Conservation (phyloP, 1,140 invertebrate species). For the Diabrotica virgifera region DNA sequence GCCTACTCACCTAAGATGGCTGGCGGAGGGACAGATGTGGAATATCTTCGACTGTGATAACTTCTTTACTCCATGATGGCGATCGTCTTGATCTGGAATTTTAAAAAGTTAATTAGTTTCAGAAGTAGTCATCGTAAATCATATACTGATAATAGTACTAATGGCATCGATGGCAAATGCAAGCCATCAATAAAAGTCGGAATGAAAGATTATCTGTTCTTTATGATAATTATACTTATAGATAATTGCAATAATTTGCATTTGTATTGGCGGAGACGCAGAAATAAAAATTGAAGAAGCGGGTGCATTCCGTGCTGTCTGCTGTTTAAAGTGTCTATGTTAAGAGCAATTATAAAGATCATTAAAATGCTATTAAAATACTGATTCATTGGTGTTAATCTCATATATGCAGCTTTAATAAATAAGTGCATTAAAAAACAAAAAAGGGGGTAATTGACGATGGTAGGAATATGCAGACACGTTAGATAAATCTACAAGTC, state of each 20-base stretch:
- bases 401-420: too few species aligned
- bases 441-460: too few species aligned
- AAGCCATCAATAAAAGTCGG: neutral
- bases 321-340: too few species aligned
- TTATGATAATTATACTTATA: conserved; percentile 4
- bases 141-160: conserved; percentile 11
- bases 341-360: too few species aligned
- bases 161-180: neutral
- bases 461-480: too few species aligned
- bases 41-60: conserved; percentile 28
- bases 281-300: too few species aligned
- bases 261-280: too few species aligned
- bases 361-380: too few species aligned
- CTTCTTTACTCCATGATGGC: conserved; percentile 38
- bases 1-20: conserved; percentile 40
- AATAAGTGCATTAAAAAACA: too few species aligned
- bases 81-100: conserved; percentile 27
- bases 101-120: conserved; percentile 23
- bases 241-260: neutral
- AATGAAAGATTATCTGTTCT: conserved; percentile 6
- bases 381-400: too few species aligned
- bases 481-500: too few species aligned
- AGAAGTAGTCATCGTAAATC: conserved; percentile 19
- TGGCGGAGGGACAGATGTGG: conserved; percentile 33
- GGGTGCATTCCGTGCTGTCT: too few species aligned